A percentile compares a stretch with the other conserved stretches of the same genome.
Conservation (phyloP, 1,140 invertebrate species). For the Cydia amplana region DNA sequence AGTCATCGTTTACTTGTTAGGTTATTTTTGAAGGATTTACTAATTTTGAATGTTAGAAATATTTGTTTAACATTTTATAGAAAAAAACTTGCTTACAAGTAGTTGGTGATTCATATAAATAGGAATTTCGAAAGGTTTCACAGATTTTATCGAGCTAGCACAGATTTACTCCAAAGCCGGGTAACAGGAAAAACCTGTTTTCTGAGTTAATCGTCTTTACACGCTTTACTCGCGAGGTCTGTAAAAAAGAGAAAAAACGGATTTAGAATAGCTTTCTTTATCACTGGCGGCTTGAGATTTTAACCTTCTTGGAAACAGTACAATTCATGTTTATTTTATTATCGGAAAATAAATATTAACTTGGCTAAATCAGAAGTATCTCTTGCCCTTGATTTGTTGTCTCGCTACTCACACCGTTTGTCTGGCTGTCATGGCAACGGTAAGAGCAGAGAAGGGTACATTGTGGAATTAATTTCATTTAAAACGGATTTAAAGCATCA, state of each 20-base stretch:
- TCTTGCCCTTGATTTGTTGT: background rate
- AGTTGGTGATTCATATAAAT: background rate
- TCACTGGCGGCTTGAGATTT: background rate
- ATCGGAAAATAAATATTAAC: background rate
- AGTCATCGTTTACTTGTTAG: no score
- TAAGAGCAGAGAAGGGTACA: background rate
- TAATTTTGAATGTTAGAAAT: no score
- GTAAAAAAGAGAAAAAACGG: constrained; percentile 14
- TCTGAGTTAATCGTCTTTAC: constrained; percentile 31
- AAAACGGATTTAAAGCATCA: background rate
- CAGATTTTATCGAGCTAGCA: constrained; percentile 21
- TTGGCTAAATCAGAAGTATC: background rate
- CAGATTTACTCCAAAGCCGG: constrained; percentile 25
- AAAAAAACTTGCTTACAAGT: background rate
- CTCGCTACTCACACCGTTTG: background rate
- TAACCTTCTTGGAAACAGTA: background rate
- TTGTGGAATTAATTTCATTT: background rate
- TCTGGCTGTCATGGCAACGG: background rate
- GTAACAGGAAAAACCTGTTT: constrained; percentile 27
- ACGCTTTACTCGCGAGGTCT: constrained; percentile 17
- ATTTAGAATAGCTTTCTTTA: background rate
- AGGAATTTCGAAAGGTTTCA: background rate
- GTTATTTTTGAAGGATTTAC: no score
- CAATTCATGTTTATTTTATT: background rate
- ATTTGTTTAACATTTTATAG: no score